Evolutionary conservation across 2,797 vertebrate genomes (phyloP), one percentile per base, ranked within the genome.

Genomic region (Galago senegalensis): DNA sequence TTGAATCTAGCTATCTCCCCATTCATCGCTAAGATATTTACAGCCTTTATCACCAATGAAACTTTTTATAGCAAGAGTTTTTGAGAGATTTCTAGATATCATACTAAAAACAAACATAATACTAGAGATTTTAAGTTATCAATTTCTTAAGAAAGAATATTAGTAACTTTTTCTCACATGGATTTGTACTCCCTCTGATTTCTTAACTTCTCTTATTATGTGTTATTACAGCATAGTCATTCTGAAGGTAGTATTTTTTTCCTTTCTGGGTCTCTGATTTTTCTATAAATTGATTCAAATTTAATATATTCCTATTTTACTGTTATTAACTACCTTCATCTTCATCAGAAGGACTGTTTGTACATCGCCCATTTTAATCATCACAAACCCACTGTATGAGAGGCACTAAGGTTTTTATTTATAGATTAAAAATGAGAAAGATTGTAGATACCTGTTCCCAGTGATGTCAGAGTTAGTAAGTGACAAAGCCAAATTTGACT

Each of bases 241-340:
- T 82, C 58, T 92, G 49, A 93, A 83, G 23, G 2, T 34, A 40
- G 17, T 77, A 18, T n/a, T 60, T 61, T 61, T 13, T 25, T 12
- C 7, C 7, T 12, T 5, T 46, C 77, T 91, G 11, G 23, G 3
- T 82, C n/a, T 77, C 63, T 70, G n/a, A 65, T 63, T 87, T 69
- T 84, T 37, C 14, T 89, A 25, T 29, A 49, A 72, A 63, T 58
- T 1, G 87, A 84, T 92, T 93, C 5, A 90, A 90, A 94, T 72
- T 7, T 14, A 93, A 23, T 56, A 21, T n/a, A 2, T 1, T 67
- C 76, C 6, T 61, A 80, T 73, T 96, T 76, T 60, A 63, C 23
- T 77, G 29, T 81, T 89, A 61, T n/a, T 49, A 76, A 0, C 14
- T 72, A 21, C 8, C 3, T 84, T 96, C 60, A 92, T 29, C 6